phyloP scores from a whole-genome alignment of 2,113 vertebrate genomes.

The Anser brachyrhynchus region DNA sequence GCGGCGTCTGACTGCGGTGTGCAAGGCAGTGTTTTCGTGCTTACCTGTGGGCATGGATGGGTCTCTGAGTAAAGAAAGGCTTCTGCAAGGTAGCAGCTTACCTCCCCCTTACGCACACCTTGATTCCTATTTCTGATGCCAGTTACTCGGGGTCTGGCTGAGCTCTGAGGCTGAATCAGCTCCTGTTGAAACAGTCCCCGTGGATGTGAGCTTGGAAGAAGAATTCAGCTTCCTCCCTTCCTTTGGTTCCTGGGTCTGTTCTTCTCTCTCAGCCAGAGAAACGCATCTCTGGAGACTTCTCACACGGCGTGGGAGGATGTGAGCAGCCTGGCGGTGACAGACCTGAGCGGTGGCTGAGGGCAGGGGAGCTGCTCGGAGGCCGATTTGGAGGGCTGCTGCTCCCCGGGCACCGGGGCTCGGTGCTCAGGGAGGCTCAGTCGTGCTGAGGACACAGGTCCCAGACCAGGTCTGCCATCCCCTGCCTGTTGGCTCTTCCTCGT shows the following conservation, averaged over 20 bases:
- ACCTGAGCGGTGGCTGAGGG: background rate
- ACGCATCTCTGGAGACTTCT: background rate
- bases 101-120: accelerated
- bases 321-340: background rate
- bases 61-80: background rate
- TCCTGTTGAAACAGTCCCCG: background rate
- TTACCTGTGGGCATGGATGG: constrained; percentile 34
- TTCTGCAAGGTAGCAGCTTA: background rate
- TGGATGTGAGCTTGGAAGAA: background rate
- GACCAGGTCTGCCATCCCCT: background rate
- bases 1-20: background rate
- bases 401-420: background rate
- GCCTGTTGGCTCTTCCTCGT: background rate
- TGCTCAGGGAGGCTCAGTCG: background rate
- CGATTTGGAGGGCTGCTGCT: background rate
- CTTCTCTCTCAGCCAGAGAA: background rate
- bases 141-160: background rate
- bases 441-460: background rate
- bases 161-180: background rate
- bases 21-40: background rate
- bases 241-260: background rate
- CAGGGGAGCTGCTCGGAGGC: background rate
- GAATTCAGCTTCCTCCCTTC: background rate
- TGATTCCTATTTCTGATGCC: background rate
- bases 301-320: accelerated